Evolutionary conservation across 1,140 invertebrate genomes (phyloP), one percentile per base, ranked within the genome.

Genomic region (Bathynomus jamesi): DNA sequence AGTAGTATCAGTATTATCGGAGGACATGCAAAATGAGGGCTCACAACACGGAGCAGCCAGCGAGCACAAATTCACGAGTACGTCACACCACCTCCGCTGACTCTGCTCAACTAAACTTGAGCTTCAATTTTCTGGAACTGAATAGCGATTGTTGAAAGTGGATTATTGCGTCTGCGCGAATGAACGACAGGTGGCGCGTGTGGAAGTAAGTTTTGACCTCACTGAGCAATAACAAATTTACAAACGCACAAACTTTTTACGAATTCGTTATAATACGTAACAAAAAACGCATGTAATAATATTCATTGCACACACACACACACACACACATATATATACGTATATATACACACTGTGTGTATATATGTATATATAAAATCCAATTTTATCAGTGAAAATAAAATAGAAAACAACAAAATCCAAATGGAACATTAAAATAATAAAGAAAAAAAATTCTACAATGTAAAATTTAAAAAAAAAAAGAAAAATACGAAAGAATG

Each of bases 1-100:
- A 53, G 21, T 21, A 21, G 21, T 53, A 80, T 67, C 68, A 79
- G 69, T 62, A 72, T 32, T 69, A 62, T 13, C 60, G n/a, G 53
- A 13, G 5, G 31, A 21, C 24, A 13, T 27, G 61, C 31, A 66
- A 64, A 3, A 28, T 40, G 0, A 70, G 30, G 4, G 65, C 60
- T 25, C n/a, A 32, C 25, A 29, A 25, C 40, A 3, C 27, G 32
- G 3, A n/a, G 31, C 5, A n/a, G 68, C 61, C 13, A 46, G 28
- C 28, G 68, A 28, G 46, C 65, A 60, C 62, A 3, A 60, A 28
- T 61, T 21, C 21, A 32, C 21, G 25, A 27, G 24, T 61, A 7
- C 21, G 69, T 31, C 11, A 46, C 75, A 75, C 73, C 65, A 61
- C 71, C 67, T 61, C 63, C 61, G 61, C 46, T 67, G 62, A 72